phyloP scores from a whole-genome alignment of 1,140 invertebrate species.

The Latrodectus geometricus region DNA sequence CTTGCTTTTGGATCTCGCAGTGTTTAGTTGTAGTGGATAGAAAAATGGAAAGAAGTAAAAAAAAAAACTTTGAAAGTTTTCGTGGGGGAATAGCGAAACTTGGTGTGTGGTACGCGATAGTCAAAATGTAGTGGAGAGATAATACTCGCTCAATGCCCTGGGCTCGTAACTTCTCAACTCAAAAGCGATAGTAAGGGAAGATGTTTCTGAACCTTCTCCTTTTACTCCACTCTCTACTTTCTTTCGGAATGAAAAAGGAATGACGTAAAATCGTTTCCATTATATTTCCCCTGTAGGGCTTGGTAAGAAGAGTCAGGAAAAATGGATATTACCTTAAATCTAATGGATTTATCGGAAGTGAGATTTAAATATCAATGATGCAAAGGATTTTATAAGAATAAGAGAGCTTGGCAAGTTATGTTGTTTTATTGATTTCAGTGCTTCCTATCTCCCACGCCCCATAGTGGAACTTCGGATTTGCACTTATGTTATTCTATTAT shows the following conservation, averaged over 20 bases:
- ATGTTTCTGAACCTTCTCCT: constrained; percentile 5
- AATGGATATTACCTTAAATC: too few species aligned
- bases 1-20: constrained; percentile 12
- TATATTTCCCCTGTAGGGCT: too few species aligned
- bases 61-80: background rate
- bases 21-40: background rate
- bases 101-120: constrained; percentile 40
- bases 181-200: constrained; percentile 29
- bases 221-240: background rate
- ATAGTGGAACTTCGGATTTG: too few species aligned
- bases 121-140: constrained; percentile 53
- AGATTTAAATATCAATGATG: too few species aligned
- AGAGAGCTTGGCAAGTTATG: too few species aligned
- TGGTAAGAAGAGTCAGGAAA: too few species aligned
- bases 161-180: constrained; percentile 49
- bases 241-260: background rate
- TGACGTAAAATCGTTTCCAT: too few species aligned
- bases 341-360: too few species aligned
- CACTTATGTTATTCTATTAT: too few species aligned
- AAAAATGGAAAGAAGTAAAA: background rate
- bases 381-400: too few species aligned
- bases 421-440: too few species aligned
- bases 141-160: constrained; percentile 33
- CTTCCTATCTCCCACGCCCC: too few species aligned
- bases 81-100: constrained; percentile 42